Conservation (phyloP, 2,888 invertebrate species). For the Hanleya hanleyi region DNA sequence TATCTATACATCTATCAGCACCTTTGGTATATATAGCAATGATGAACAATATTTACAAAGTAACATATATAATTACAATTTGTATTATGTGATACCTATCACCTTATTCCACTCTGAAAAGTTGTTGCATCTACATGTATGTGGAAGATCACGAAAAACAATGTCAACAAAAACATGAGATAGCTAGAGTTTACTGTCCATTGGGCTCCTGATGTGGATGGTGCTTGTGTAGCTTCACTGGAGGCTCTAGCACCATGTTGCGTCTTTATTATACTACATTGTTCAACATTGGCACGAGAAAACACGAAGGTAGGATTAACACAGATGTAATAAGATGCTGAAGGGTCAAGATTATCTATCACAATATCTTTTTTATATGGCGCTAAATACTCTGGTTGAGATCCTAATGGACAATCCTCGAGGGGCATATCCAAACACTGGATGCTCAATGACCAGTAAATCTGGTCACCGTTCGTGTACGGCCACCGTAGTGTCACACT, state of each 20-base stretch:
- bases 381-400: constrained; percentile 42
- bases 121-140: no score
- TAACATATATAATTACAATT: no score
- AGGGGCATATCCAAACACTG: constrained; percentile 26
- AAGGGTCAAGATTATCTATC: constrained; percentile 33
- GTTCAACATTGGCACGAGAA: background rate
- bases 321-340: constrained; percentile 47
- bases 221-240: background rate
- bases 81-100: no score
- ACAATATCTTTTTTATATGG: constrained; percentile 33
- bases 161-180: background rate
- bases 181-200: background rate
- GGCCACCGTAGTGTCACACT: constrained; percentile 44
- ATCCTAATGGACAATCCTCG: constrained; percentile 30
- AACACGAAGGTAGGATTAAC: constrained; percentile 45
- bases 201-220: background rate
- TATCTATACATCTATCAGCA: no score
- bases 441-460: constrained; percentile 46
- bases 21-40: no score
- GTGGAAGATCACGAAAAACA: background rate
- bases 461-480: constrained; percentile 41
- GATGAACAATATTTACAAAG: no score
- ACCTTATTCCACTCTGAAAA: no score
- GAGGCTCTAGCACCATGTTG: background rate
- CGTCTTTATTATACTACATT: background rate